Evolutionary conservation across 2,888 invertebrate species (phyloP).

Genomic region (Chalcis sispes): DNA sequence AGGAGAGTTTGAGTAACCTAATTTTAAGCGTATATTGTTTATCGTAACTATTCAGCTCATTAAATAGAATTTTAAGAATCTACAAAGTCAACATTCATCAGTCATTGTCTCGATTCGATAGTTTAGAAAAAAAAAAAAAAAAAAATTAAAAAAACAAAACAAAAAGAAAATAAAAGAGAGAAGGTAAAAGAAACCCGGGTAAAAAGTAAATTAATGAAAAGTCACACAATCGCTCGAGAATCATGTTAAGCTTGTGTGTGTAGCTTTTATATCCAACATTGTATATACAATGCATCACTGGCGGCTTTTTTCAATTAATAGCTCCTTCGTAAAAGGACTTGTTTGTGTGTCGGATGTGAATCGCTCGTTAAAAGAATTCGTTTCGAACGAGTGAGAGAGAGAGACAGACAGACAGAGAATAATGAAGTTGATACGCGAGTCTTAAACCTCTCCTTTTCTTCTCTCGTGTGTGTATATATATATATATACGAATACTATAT

Average conservation of each 20-base stretch:
- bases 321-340: constrained; percentile 27
- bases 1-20: no score
- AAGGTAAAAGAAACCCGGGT: background rate
- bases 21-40: no score
- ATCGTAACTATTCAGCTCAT: no score
- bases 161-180: no score
- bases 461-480: background rate
- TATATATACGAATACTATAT: background rate
- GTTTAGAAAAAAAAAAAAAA: background rate
- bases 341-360: constrained; percentile 15
- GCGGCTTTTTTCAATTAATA: constrained; percentile 29
- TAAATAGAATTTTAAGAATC: background rate
- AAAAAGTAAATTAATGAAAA: background rate
- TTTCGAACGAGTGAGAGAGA: no score
- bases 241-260: no score
- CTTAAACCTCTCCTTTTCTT: no score
- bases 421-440: no score
- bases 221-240: no score
- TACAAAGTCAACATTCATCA: background rate
- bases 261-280: no score
- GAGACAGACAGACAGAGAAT: no score
- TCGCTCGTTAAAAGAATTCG: background rate
- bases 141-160: constrained; percentile 10
- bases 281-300: no score
- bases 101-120: constrained; percentile 1